Base-by-base conservation (phyloP, 2,113 vertebrate species). In the Henicopernis longicauda region DNA sequence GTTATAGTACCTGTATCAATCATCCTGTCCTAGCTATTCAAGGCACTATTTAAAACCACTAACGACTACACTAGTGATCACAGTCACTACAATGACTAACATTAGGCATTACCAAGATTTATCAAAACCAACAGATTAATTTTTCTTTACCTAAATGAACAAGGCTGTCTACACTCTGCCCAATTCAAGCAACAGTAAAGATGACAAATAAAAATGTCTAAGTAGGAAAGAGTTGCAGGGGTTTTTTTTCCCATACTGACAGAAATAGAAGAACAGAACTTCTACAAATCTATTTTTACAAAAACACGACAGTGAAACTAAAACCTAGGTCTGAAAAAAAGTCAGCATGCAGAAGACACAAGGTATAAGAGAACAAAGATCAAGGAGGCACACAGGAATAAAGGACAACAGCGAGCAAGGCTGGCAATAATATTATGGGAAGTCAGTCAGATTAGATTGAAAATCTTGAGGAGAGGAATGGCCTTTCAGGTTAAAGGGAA, bases 161-260 rank as follows among this genome's bases (percentile, higher is more conserved):
- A 34, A 47, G 55, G 9, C 13, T 50, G 8, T 20, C 49, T 47
- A 20, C 3, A 26, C 7, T 29, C 67, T 16, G 26, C 4, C 11
- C 31, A 55, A 44, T n/a, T 72, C 25, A 77, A 80, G 16, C 3
- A 26, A 71, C 12, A n/a, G 8, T 29, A 70, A n/a, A 80, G 32
- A 65, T 2, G 1, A 42, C 29, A 65, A 65, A 61, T 6, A 36
- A 49, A 59, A 84, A n/a, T 3, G 6, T 17, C 23, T 34, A 13
- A 40, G 15, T 6, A 25, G 15, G 13, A 55, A 66, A 52, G 17
- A 71, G 7, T 40, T 45, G 49, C 11, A 11, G 1, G 4, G 2
- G 2, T 1, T 2, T 11, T 1, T 72, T 63, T 8, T 0, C 0
- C 13, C 27, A 52, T 8, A 26, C 7, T 54, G 21, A 82, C 11